These are phyloP conservation scores for Hydrocynus forskahlii DNA, from an alignment of 2,797 vertebrate genomes.

Conservation along the genomic window DNA sequence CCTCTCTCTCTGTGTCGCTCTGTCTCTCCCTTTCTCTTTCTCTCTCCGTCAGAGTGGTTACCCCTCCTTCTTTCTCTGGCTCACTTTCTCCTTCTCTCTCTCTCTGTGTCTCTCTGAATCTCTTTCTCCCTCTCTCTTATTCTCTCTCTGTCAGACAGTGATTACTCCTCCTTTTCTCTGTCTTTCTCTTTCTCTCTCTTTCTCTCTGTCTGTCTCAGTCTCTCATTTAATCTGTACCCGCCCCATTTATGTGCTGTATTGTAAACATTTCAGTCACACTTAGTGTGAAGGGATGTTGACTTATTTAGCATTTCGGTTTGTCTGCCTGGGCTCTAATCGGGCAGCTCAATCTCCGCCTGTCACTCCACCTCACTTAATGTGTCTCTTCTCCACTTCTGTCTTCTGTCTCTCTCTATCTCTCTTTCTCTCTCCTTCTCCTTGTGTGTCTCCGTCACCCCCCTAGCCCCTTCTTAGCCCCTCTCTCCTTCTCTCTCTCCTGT, in stretches of 20 bases:
- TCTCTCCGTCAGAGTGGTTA: too few species aligned
- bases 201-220: background rate
- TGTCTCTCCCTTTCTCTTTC: too few species aligned
- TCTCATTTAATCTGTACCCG: slow-evolving; percentile 20
- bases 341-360: slow-evolving; percentile 64
- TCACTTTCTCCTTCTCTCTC: slow-evolving; percentile 7
- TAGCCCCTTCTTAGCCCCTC: background rate
- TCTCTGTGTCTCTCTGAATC: too few species aligned
- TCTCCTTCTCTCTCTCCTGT: slow-evolving; percentile 6
- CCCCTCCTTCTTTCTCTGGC: too few species aligned
- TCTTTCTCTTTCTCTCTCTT: background rate
- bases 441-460: slow-evolving; percentile 2
- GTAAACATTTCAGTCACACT: slow-evolving; percentile 75
- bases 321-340: slow-evolving; percentile 49
- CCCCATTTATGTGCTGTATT: slow-evolving; percentile 55
- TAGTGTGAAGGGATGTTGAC: slow-evolving; percentile 65
- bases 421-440: slow-evolving; percentile 26
- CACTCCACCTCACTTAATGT: slow-evolving; percentile 56
- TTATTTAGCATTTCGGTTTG: slow-evolving; percentile 64
- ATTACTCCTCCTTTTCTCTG: too few species aligned
- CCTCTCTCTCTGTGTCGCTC: too few species aligned
- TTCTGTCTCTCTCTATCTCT: background rate
- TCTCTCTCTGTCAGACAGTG: too few species aligned
- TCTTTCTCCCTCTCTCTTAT: too few species aligned
- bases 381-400: slow-evolving; percentile 30